These are phyloP conservation scores for Zeuzera pyrina DNA, from an alignment of 2,888 invertebrate species.

Conservation along the genomic window DNA sequence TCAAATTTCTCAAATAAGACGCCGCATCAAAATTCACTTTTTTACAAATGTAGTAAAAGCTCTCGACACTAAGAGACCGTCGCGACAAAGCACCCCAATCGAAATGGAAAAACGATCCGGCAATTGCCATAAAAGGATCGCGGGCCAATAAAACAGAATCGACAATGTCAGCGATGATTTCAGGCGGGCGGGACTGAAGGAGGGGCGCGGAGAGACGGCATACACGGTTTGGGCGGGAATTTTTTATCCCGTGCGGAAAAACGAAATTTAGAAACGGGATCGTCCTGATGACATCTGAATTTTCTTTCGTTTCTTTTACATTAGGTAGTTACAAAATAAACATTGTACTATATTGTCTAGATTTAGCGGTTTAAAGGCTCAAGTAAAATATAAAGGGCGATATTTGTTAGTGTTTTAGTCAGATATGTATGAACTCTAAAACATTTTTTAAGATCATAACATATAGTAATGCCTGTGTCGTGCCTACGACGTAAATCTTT, in stretches of 20 bases:
- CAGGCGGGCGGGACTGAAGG: conserved; percentile 23
- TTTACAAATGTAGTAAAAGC: conserved; percentile 21
- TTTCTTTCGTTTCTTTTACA: conserved; percentile 13
- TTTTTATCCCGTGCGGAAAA: conserved; percentile 56
- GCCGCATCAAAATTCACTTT: conserved; percentile 24
- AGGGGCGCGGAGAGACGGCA: conserved; percentile 18
- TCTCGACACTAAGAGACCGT: conserved; percentile 23
- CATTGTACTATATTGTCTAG: neutral
- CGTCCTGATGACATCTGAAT: conserved; percentile 54
- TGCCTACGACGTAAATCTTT: too few relatives aligned
- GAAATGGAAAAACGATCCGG: conserved; percentile 60
- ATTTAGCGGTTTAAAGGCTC: too few relatives aligned
- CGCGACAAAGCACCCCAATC: conserved; percentile 48
- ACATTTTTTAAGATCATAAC: too few relatives aligned
- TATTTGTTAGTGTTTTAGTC: too few relatives aligned
- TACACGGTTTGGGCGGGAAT: conserved; percentile 68
- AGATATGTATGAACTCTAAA: too few relatives aligned
- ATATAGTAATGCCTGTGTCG: too few relatives aligned
- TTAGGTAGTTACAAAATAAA: conserved; percentile 1
- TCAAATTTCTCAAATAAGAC: neutral
- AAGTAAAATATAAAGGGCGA: too few relatives aligned
- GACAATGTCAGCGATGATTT: conserved; percentile 62
- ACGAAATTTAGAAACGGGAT: conserved; percentile 30
- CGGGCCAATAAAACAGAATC: conserved; percentile 58
- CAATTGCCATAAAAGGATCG: conserved; percentile 68